Evolutionary conservation across 1,140 invertebrate genomes (phyloP).

Genomic region (Globodera ellingtonae): DNA sequence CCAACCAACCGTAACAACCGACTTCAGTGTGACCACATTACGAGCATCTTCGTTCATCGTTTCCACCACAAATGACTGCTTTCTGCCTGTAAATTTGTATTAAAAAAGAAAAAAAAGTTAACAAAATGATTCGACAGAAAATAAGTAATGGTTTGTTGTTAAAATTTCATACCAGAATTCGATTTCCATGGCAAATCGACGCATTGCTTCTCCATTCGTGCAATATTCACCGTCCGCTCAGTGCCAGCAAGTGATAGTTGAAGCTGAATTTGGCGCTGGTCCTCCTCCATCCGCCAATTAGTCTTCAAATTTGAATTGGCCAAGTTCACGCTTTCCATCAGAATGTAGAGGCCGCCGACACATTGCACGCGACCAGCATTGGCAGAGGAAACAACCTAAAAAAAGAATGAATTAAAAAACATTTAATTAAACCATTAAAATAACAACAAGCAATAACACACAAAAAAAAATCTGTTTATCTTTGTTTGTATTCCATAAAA

Average conservation of each 20-base stretch:
- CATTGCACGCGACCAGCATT: background rate
- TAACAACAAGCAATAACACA: no score
- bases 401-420: no score
- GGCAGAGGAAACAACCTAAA: no score
- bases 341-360: slow-evolving; percentile 65
- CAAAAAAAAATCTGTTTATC: no score
- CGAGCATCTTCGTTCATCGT: slow-evolving; percentile 75
- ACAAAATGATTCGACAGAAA: background rate
- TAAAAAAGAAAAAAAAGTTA: no score
- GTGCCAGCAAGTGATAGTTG: slow-evolving; percentile 60
- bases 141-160: background rate
- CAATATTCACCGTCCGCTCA: slow-evolving; percentile 74
- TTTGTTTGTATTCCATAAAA: no score
- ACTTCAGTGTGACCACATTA: slow-evolving; percentile 75
- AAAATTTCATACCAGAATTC: slow-evolving; percentile 64
- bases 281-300: slow-evolving; percentile 41
- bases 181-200: slow-evolving; percentile 75
- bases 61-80: slow-evolving; percentile 79
- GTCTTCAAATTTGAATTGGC: background rate
- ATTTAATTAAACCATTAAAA: no score
- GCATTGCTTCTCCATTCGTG: slow-evolving; percentile 83
- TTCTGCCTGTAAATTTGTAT: slow-evolving; percentile 67
- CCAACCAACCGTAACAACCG: slow-evolving; percentile 74
- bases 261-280: slow-evolving; percentile 42
- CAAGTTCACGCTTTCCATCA: slow-evolving; percentile 43